Percentiles rank a stretch among this genome's conserved stretches.
phyloP scores from a whole-genome alignment of 2,888 invertebrate genomes.

The Microctonus aethiopoides region DNA sequence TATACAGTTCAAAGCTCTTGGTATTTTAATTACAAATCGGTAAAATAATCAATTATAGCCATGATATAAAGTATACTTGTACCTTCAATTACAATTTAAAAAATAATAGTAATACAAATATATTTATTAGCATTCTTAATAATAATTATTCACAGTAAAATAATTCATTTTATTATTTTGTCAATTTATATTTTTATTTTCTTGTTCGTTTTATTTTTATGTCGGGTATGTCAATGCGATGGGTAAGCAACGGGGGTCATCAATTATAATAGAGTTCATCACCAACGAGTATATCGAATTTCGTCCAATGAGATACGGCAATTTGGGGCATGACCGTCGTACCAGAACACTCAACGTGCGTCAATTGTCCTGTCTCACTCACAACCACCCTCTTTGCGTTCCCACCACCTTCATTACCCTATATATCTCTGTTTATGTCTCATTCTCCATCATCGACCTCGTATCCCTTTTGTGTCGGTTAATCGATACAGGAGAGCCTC shows the following conservation, averaged over 20 bases:
- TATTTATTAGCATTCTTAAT: neutral
- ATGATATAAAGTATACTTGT: neutral
- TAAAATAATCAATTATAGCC: neutral
- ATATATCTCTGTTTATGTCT: too few relatives aligned
- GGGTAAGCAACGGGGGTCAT: too few relatives aligned
- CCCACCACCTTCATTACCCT: too few relatives aligned
- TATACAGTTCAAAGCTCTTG: too few relatives aligned
- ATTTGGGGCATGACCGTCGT: slow-evolving; percentile 17
- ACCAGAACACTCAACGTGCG: slow-evolving; percentile 1
- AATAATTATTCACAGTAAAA: neutral
- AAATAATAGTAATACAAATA: too few relatives aligned
- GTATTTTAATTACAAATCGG: neutral
- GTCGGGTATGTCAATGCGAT: neutral
- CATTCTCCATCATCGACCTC: neutral
- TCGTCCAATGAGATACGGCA: slow-evolving; percentile 1
- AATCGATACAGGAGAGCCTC: neutral
- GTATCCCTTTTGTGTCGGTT: neutral
- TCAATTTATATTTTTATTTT: neutral
- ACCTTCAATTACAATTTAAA: neutral
- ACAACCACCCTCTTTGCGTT: too few relatives aligned
- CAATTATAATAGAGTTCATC: neutral
- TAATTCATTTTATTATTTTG: too few relatives aligned
- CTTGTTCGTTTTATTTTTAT: neutral
- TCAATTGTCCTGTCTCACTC: slow-evolving; percentile 10
- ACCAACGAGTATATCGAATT: slow-evolving; percentile 17